Evolutionary conservation across 2,113 vertebrate genomes (phyloP), one percentile per base, ranked within the genome.

Genomic region (Aegypius monachus): DNA sequence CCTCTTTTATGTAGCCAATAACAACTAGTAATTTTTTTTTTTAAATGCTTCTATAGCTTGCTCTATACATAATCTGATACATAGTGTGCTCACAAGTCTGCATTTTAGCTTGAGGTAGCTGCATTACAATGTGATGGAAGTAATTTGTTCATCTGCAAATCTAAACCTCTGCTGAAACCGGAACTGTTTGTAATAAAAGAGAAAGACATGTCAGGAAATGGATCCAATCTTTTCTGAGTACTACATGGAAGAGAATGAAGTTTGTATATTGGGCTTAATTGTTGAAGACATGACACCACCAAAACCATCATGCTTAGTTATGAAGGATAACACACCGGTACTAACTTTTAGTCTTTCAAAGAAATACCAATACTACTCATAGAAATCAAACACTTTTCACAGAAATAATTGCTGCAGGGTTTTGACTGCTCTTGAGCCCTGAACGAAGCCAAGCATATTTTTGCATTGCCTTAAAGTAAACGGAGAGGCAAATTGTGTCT

Each of bases 391-490:
- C 8, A 25, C 29, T 83, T 92, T 59, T 43, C 71, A 73, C 20
- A 84, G 50, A 92, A 93, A 86, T 90, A 78, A 75, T 91, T 93
- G 73, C 66, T 87, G 21, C 34, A 80, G 48, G 9, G 32, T 81
- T 94, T 59, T 87, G 56, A 74, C 79, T 91, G 16, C 65, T 82
- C 34, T 68, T 79, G 63, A 85, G 78, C 36, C 56, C 40, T 68
- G 65, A 87, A 72, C 40, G 89, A 85, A 94, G 19, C 12, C 52
- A 75, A 84, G 34, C 36, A 77, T 87, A 87, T 63, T 93, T 96
- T 95, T 93, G 78, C 91, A 91, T 94, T 87, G 23, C 55, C 65
- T 91, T 75, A 73, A 72, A 89, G 81, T 89, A 93, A 94, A 95
- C 0, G 1, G 71, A 85, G 65, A 90, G 61, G 36, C 31, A 93